A percentile compares a stretch with the other conserved stretches of the same genome.
These are phyloP conservation scores for Drosophila azteca DNA, from an alignment of 1,140 invertebrate genomes.

Conservation along the genomic window DNA sequence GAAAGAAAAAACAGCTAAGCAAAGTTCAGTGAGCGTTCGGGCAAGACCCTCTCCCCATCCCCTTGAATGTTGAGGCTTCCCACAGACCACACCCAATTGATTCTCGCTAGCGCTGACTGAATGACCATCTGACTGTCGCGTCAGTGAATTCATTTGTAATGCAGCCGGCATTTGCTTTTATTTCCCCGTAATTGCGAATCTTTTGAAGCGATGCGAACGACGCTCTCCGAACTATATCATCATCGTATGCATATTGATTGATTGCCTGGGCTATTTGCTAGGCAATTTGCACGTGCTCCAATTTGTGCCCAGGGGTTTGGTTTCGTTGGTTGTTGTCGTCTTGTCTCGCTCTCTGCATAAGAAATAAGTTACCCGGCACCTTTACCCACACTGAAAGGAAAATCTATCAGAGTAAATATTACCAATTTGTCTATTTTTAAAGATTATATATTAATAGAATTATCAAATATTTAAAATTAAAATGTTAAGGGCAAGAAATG, in stretches of 20 bases:
- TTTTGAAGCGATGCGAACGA: slow-evolving; percentile 61
- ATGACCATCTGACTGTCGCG: slow-evolving; percentile 12
- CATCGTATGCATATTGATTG: slow-evolving; percentile 67
- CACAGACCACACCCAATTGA: slow-evolving; percentile 32
- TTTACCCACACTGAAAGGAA: too few relatives aligned
- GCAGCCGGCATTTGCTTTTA: slow-evolving; percentile 71
- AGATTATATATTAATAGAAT: too few relatives aligned
- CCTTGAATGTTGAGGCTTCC: slow-evolving; percentile 16
- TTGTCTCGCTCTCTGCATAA: slow-evolving; percentile 46
- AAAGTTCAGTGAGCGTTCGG: slow-evolving; percentile 36
- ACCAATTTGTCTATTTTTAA: too few relatives aligned
- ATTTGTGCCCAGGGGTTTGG: slow-evolving; percentile 36
- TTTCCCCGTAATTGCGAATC: slow-evolving; percentile 68
- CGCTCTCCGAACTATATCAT: slow-evolving; percentile 64
- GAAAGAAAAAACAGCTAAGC: slow-evolving; percentile 2
- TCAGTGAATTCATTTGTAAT: slow-evolving; percentile 58
- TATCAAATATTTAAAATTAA: too few relatives aligned
- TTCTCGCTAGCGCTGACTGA: slow-evolving; percentile 16
- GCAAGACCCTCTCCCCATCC: not conserved
- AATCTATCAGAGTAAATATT: too few relatives aligned
- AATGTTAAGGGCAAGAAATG: too few relatives aligned
- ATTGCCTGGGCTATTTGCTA: slow-evolving; percentile 38
- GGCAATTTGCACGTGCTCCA: slow-evolving; percentile 66
- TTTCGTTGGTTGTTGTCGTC: slow-evolving; percentile 32
- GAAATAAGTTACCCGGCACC: slow-evolving; percentile 30